Evolutionary conservation across 1,140 invertebrate species (phyloP), one percentile per base, ranked within the genome.

Genomic region (Phocides pigmalion): DNA sequence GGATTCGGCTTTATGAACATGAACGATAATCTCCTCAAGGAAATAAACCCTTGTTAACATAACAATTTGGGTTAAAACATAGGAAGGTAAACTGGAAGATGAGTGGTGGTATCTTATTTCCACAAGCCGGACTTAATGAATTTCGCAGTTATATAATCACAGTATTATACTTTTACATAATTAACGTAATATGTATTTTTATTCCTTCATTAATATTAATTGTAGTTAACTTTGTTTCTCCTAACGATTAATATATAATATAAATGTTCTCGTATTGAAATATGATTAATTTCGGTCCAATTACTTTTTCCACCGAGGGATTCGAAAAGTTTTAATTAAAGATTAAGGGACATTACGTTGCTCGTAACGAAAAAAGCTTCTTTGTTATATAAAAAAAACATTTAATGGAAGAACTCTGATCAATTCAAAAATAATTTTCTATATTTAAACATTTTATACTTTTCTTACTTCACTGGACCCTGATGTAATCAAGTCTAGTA

Each of bases 251-350:
- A 46, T 20, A 19, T 20, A 12, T 22, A 46, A 19, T 22, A 46
- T 47, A 37, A 64, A n/a, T n/a, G n/a, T n/a, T n/a, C n/a, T 54
- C 70, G 66, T 71, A 46, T 65, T 69, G 56, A 66, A 64, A 69
- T 66, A 62, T 39, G 62, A 71, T 63, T 65, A 73, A 70, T 70
- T 74, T 75, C 49, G 62, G 64, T 73, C 65, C 63, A 75, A 76
- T 82, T 76, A 76, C 68, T 75, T 77, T 77, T 84, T 79, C 61
- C 39, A 50, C 53, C 14, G 68, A 63, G 42, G 66, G 53, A 66
- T 64, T 69, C 47, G 58, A 63, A 77, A 85, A 82, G 68, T 82
- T 85, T 82, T 82, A 82, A 85, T 85, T 85, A 81, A 85, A 85
- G 68, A 76, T 82, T 76, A 73, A 74, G 68, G 61, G 73, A 81